Conservation (phyloP, 2,113 vertebrate genomes). For the Sakesphorus luctuosus region DNA sequence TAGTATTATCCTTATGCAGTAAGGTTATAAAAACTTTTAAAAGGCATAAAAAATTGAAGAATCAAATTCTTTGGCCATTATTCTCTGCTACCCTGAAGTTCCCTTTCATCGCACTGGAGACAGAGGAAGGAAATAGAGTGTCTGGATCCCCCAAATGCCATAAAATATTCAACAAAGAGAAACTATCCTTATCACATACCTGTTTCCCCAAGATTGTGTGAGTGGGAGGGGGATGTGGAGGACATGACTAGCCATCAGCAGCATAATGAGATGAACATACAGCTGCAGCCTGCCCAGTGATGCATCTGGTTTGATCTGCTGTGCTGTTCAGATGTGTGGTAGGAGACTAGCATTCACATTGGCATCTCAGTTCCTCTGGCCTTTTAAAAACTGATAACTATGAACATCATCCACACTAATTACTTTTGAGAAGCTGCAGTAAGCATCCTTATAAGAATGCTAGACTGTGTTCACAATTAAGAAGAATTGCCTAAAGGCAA, state of each 20-base stretch:
- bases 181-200: background rate
- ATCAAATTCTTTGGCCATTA: background rate
- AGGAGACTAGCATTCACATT: background rate
- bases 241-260: background rate
- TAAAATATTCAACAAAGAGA: background rate
- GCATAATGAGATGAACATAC: background rate
- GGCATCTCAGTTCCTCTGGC: background rate
- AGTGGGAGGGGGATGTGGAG: background rate
- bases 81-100: background rate
- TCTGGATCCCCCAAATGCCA: background rate
- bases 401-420: background rate
- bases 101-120: background rate
- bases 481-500: constrained; percentile 24
- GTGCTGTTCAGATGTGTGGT: rapidly evolving
- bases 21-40: constrained; percentile 2
- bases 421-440: background rate
- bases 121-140: background rate
- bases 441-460: background rate
- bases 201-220: background rate
- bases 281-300: background rate
- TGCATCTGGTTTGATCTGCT: background rate
- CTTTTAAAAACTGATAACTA: background rate
- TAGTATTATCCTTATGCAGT: background rate
- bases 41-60: background rate
- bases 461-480: constrained; percentile 1